Evolutionary conservation across 2,888 invertebrate genomes (phyloP).

Genomic region (Caenorhabditis macrosperma): DNA sequence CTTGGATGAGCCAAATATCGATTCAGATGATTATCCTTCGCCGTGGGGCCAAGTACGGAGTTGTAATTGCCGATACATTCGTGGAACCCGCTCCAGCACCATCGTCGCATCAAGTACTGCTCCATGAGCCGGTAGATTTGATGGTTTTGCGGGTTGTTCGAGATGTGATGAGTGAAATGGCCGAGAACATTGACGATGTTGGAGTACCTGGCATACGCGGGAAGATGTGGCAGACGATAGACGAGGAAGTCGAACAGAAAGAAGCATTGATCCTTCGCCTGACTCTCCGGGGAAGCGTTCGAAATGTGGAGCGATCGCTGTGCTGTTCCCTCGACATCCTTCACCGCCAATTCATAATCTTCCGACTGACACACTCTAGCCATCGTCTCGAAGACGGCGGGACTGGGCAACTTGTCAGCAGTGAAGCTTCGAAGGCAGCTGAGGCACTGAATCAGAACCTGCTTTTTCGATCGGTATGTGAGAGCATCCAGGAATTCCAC

Average conservation of each 20-base stretch:
- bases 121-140: slow-evolving; percentile 64
- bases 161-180: slow-evolving; percentile 2
- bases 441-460: slow-evolving; percentile 33
- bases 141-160: slow-evolving; percentile 39
- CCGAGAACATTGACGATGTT: neutral
- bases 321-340: slow-evolving; percentile 32
- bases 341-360: slow-evolving; percentile 45
- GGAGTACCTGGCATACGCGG: slow-evolving; percentile 13
- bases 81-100: slow-evolving; percentile 58
- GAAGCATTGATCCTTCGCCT: slow-evolving; percentile 50
- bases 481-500: slow-evolving; percentile 70
- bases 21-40: slow-evolving; percentile 14
- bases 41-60: neutral
- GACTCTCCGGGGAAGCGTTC: slow-evolving; percentile 5
- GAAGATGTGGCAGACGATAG: slow-evolving; percentile 35
- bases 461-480: slow-evolving; percentile 69
- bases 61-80: slow-evolving; percentile 37
- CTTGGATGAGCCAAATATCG: slow-evolving; percentile 24
- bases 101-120: slow-evolving; percentile 62
- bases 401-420: slow-evolving; percentile 47
- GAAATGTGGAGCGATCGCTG: slow-evolving; percentile 24
- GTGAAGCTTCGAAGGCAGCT: slow-evolving; percentile 3
- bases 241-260: slow-evolving; percentile 49
- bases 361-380: slow-evolving; percentile 31
- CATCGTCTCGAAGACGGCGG: slow-evolving; percentile 49